These are phyloP conservation scores for Chaenogobius annularis DNA, from an alignment of 2,113 vertebrate species.

Conservation along the genomic window DNA sequence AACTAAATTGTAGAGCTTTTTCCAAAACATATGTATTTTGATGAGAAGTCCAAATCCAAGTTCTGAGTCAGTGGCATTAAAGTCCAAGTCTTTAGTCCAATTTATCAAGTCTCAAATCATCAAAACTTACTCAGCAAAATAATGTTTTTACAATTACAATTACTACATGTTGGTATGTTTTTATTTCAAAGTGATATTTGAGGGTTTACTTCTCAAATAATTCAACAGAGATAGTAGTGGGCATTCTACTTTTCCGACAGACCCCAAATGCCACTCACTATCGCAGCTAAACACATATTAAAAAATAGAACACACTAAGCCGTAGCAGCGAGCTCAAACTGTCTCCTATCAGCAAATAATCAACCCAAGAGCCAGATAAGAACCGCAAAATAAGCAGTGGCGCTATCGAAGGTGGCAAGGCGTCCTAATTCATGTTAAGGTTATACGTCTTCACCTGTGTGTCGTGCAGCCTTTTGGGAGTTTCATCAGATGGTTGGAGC, in stretches of 20 bases:
- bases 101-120: too few relatives aligned
- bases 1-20: too few relatives aligned
- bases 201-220: constrained; percentile 30
- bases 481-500: constrained; percentile 67
- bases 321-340: constrained; percentile 24
- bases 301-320: constrained; percentile 28
- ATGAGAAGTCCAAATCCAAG: too few relatives aligned
- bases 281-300: constrained; percentile 11
- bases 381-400: constrained; percentile 42
- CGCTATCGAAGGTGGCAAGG: constrained; percentile 34
- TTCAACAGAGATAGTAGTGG: constrained; percentile 34
- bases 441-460: constrained; percentile 54
- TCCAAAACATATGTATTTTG: too few relatives aligned
- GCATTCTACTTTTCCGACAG: constrained; percentile 33
- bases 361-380: constrained; percentile 46
- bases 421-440: constrained; percentile 59
- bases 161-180: constrained; percentile 7
- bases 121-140: not conserved
- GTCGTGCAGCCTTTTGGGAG: constrained; percentile 52
- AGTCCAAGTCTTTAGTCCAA: too few relatives aligned
- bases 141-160: too few relatives aligned
- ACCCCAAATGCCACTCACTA: constrained; percentile 54
- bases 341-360: constrained; percentile 49
- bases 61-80: too few relatives aligned
- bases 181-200: constrained; percentile 58